These are phyloP conservation scores for Ispidina lecontei DNA, from an alignment of 2,797 vertebrate genomes.

Conservation along the genomic window DNA sequence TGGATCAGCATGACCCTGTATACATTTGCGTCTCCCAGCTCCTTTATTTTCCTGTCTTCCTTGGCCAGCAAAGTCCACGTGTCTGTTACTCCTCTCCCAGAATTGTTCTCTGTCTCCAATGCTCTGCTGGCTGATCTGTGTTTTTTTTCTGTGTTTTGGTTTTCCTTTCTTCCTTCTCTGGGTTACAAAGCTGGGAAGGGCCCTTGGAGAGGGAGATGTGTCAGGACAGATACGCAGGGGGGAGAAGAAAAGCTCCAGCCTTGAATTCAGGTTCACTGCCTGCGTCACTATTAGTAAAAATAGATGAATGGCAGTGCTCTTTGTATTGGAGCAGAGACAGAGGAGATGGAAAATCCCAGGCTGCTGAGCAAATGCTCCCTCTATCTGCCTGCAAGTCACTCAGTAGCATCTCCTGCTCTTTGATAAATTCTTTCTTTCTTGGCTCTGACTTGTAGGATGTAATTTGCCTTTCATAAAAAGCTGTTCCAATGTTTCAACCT, in stretches of 20 bases:
- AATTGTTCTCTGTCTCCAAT: background rate
- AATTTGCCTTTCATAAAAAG: conserved; percentile 46
- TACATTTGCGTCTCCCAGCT: background rate
- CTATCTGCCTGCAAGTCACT: conserved; percentile 5
- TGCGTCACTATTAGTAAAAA: conserved; percentile 66
- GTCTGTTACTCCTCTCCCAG: background rate
- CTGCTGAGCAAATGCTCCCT: conserved; percentile 37
- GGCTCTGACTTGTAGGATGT: conserved; percentile 24
- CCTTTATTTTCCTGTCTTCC: background rate
- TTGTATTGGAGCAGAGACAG: background rate
- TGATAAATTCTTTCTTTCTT: background rate
- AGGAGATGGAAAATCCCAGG: background rate
- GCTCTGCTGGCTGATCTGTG: background rate
- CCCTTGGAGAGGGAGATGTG: conserved; percentile 20
- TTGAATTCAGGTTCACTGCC: conserved; percentile 44
- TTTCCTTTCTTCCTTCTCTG: background rate
- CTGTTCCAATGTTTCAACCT: background rate
- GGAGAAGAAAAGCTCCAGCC: conserved; percentile 21
- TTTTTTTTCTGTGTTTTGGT: background rate
- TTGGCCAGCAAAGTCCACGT: background rate
- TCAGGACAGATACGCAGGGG: conserved; percentile 7
- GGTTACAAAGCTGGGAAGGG: background rate
- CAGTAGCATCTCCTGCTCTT: conserved; percentile 16
- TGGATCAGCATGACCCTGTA: background rate
- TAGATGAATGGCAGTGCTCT: conserved; percentile 48